Percentiles rank a stretch among this genome's conserved stretches.
These are phyloP conservation scores for Oncopodura yosiiana DNA, from an alignment of 1,140 invertebrate species.

Conservation along the genomic window DNA sequence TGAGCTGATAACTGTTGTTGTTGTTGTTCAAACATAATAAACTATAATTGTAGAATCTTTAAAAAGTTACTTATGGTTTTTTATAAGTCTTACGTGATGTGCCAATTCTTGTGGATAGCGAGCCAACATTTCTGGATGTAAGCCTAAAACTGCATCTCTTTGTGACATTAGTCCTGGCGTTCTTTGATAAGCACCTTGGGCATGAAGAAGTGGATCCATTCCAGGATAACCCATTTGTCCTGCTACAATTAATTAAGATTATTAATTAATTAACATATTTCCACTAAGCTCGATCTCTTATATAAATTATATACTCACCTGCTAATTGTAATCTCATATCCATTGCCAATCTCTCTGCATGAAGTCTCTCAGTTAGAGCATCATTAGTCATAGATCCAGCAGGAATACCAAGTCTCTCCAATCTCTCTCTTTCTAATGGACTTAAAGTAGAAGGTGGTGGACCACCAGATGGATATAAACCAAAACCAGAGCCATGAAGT, in stretches of 20 bases:
- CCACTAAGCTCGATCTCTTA: constrained; percentile 24
- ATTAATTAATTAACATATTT: constrained; percentile 7
- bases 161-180: constrained; percentile 45
- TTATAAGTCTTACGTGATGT: constrained; percentile 51
- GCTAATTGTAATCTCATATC: constrained; percentile 67
- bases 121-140: constrained; percentile 58
- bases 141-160: constrained; percentile 45
- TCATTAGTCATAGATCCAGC: constrained; percentile 24
- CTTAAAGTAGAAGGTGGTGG: constrained; percentile 52
- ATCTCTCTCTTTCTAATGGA: constrained; percentile 73
- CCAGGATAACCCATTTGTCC: constrained; percentile 34
- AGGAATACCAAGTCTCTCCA: constrained; percentile 71
- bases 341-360: constrained; percentile 58
- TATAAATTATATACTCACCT: constrained; percentile 42
- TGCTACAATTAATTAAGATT: constrained; percentile 14
- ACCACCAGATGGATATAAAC: constrained; percentile 39
- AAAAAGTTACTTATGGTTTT: constrained; percentile 12
- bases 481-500: constrained; percentile 36
- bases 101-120: constrained; percentile 74
- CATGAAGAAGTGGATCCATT: constrained; percentile 36
- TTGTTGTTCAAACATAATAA: background rate
- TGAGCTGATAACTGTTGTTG: constrained; percentile 51
- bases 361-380: constrained; percentile 40
- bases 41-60: constrained; percentile 16
- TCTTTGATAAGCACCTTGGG: constrained; percentile 52